A percentile compares a stretch with the other conserved stretches of the same genome.
Evolutionary conservation across 2,113 vertebrate species (phyloP).

Genomic region (Chaenogobius annularis): DNA sequence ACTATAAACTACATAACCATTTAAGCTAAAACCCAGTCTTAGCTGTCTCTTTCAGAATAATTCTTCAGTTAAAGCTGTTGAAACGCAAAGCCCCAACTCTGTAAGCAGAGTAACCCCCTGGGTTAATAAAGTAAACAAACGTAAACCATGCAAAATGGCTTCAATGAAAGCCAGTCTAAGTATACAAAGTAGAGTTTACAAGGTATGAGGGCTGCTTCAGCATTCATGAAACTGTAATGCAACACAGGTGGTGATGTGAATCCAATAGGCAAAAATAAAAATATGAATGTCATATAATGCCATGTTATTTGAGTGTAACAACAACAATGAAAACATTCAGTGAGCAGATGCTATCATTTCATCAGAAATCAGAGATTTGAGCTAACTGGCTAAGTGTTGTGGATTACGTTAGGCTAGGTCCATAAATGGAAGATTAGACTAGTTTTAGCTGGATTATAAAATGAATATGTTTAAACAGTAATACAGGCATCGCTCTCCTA

Average conservation of each 20-base stretch:
- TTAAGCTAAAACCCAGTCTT: conserved; percentile 79
- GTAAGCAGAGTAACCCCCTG: conserved; percentile 96
- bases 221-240: conserved; percentile 86
- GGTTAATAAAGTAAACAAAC: conserved; percentile 99
- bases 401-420: conserved; percentile 31
- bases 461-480: conserved; percentile 25
- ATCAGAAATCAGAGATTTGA: conserved; percentile 41
- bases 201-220: conserved; percentile 75
- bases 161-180: conserved; percentile 99
- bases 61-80: conserved; percentile 85
- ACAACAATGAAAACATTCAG: conserved; percentile 9
- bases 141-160: conserved; percentile 94
- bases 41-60: conserved; percentile 79
- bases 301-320: neutral
- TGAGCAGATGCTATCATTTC: conserved; percentile 30
- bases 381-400: conserved; percentile 19
- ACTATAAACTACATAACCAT: conserved; percentile 47
- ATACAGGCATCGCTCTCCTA: conserved; percentile 18
- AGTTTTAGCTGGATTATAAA: conserved; percentile 25
- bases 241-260: conserved; percentile 87
- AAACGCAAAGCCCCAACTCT: conserved; percentile 89
- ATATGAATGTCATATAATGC: conserved; percentile 13
- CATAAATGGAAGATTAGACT: conserved; percentile 25
- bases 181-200: conserved; percentile 96
- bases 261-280: conserved; percentile 37